phyloP scores from a whole-genome alignment of 2,797 vertebrate genomes.

The Glossophaga mutica region DNA sequence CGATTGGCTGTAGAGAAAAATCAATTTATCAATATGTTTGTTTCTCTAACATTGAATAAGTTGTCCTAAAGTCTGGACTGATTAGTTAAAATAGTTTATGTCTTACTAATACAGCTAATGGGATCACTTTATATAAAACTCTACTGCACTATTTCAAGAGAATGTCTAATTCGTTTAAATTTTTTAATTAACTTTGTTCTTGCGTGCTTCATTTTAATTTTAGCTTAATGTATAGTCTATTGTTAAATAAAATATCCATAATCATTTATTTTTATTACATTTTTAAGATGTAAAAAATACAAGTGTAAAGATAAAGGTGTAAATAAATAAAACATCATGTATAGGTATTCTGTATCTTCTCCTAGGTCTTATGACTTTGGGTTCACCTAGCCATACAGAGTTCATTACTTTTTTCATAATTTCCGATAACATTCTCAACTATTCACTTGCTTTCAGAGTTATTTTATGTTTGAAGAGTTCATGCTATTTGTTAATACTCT shows the following conservation, averaged over 20 bases:
- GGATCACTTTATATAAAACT: not conserved
- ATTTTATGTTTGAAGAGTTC: not conserved
- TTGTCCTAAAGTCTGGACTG: not conserved
- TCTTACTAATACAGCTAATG: not conserved
- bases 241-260: not conserved
- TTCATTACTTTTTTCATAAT: not conserved
- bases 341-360: not conserved
- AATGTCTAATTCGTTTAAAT: not conserved
- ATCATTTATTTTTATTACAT: not conserved
- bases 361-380: not conserved
- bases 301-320: not conserved
- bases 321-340: not conserved
- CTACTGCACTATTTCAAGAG: not conserved
- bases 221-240: not conserved
- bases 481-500: not conserved
- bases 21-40: not conserved
- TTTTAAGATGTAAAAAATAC: not conserved
- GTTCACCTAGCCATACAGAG: not conserved
- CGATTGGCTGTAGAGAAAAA: not conserved
- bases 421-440: not conserved
- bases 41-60: not conserved
- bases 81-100: not conserved
- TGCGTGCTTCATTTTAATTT: not conserved
- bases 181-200: not conserved
- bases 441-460: not conserved